Percentiles rank a stretch among this genome's conserved stretches.
These are phyloP conservation scores for Silurus lanzhouensis DNA, from an alignment of 2,797 vertebrate species.

Conservation along the genomic window DNA sequence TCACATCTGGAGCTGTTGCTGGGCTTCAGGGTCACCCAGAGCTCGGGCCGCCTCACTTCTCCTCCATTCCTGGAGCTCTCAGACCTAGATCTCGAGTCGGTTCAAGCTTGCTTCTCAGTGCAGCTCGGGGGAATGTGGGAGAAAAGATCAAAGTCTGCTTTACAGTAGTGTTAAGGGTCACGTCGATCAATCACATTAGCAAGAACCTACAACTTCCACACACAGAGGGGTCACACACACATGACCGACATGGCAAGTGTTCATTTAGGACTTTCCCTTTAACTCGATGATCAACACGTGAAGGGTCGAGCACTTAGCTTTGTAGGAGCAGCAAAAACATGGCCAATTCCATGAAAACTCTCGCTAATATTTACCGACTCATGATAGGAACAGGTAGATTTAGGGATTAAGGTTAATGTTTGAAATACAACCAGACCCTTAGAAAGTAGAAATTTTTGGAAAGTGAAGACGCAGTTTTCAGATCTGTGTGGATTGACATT, in stretches of 20 bases:
- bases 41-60: conserved; percentile 38
- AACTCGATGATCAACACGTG: neutral
- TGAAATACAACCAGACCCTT: no score
- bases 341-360: neutral
- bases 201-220: neutral
- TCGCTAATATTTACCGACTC: no score
- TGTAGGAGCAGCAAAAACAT: neutral
- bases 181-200: neutral
- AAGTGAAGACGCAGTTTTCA: no score
- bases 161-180: neutral
- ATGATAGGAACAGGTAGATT: no score
- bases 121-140: neutral
- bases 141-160: conserved; percentile 1
- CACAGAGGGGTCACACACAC: neutral
- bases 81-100: neutral
- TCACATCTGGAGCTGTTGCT: conserved; percentile 8
- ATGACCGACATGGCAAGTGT: neutral
- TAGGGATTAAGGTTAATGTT: no score
- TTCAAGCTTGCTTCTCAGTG: neutral
- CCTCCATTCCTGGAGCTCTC: neutral
- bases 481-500: no score
- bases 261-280: neutral
- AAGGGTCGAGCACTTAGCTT: neutral
- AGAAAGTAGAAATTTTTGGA: no score
- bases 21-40: conserved; percentile 43